A percentile compares a stretch with the other conserved stretches of the same genome.
phyloP scores from a whole-genome alignment of 2,113 vertebrate species.

The Ptyas mucosa region DNA sequence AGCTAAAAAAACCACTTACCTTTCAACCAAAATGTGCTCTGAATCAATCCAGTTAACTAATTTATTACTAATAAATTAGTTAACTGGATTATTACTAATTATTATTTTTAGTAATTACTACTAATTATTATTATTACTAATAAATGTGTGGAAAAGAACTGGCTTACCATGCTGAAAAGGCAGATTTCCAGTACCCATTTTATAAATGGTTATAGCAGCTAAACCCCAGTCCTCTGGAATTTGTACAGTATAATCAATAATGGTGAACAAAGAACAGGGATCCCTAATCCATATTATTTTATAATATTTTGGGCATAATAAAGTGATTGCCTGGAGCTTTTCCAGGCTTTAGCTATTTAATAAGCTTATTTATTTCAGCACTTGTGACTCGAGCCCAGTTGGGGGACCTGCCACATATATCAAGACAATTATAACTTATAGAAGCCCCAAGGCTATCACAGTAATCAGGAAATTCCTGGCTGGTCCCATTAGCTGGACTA shows the following conservation, averaged over 20 bases:
- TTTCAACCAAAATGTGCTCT: not conserved
- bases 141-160: not conserved
- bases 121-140: too few relatives aligned
- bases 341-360: not conserved
- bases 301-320: not conserved
- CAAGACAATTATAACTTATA: not conserved
- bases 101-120: too few relatives aligned
- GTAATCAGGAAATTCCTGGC: not conserved
- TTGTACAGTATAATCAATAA: not conserved
- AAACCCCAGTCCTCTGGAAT: not conserved
- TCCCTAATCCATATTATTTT: not conserved
- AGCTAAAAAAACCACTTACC: not conserved
- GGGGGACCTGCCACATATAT: not conserved
- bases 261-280: not conserved
- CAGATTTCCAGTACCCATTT: not conserved
- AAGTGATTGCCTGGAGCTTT: not conserved
- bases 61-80: too few relatives aligned
- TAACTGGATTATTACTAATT: too few relatives aligned
- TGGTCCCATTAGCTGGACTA: not conserved
- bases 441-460: not conserved
- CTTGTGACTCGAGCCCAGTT: not conserved
- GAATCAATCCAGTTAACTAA: not conserved
- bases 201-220: not conserved
- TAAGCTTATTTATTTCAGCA: not conserved
- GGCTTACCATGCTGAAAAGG: not conserved